phyloP scores from a whole-genome alignment of 2,797 vertebrate species.

The Catostomus latipinnis region DNA sequence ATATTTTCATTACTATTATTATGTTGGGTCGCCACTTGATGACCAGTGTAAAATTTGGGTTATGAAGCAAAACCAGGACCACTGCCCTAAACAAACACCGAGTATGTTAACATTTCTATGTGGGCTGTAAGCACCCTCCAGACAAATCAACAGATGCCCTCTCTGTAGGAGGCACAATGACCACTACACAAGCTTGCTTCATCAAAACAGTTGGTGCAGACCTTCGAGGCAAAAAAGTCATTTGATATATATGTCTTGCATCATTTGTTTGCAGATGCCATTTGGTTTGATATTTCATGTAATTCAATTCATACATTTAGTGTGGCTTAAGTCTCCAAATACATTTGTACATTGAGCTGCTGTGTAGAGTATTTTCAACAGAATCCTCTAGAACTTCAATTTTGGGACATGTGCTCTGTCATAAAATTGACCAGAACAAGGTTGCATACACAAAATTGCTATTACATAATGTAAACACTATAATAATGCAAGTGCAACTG shows the following conservation, averaged over 20 bases:
- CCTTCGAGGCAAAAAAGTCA: constrained; percentile 27
- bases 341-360: too few relatives aligned
- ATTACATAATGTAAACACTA: constrained; percentile 36
- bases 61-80: too few relatives aligned
- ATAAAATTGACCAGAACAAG: constrained; percentile 6
- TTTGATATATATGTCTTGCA: background rate
- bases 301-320: too few relatives aligned
- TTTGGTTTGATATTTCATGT: too few relatives aligned
- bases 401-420: background rate
- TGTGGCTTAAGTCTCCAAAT: too few relatives aligned
- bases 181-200: constrained; percentile 44
- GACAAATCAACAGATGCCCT: constrained; percentile 56
- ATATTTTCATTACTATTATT: too few relatives aligned
- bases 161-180: constrained; percentile 51
- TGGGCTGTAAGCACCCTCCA: constrained; percentile 34
- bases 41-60: too few relatives aligned
- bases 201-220: constrained; percentile 37
- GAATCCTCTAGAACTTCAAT: constrained; percentile 10
- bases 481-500: background rate
- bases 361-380: background rate
- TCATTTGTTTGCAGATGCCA: too few relatives aligned
- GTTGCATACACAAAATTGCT: constrained; percentile 20
- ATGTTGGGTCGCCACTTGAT: too few relatives aligned
- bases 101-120: constrained; percentile 45
- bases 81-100: constrained; percentile 22